phyloP scores from a whole-genome alignment of 2,888 invertebrate genomes.

The Cerceris rybyensis region DNA sequence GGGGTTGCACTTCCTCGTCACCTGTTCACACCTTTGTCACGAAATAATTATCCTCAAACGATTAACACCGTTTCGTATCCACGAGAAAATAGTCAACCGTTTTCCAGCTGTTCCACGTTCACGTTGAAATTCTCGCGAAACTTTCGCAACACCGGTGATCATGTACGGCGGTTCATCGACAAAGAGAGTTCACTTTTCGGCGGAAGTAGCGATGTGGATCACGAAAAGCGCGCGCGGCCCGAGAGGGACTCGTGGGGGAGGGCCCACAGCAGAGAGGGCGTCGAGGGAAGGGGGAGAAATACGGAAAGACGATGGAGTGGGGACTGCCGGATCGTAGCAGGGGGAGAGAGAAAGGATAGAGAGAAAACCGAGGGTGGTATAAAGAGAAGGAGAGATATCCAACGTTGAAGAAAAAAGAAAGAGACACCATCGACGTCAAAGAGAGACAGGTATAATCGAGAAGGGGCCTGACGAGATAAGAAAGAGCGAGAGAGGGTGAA shows the following conservation, averaged over 20 bases:
- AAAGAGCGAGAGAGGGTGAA: no score
- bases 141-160: conserved; percentile 18
- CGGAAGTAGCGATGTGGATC: conserved; percentile 39
- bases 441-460: no score
- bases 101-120: not conserved
- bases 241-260: not conserved
- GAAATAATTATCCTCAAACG: not conserved
- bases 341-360: no score
- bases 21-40: no score
- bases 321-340: no score
- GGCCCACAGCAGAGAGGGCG: not conserved
- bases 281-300: not conserved
- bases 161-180: conserved; percentile 28
- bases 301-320: no score
- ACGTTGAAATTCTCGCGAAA: not conserved
- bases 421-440: no score
- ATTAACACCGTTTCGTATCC: not conserved
- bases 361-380: no score
- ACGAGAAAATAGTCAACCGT: not conserved
- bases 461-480: no score
- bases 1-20: no score
- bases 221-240: conserved; percentile 26
- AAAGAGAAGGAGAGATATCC: no score
- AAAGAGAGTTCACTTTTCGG: conserved; percentile 37
- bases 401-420: no score